Evolutionary conservation across 2,888 invertebrate genomes (phyloP).

Genomic region (Scaptomyza caliginosa): DNA sequence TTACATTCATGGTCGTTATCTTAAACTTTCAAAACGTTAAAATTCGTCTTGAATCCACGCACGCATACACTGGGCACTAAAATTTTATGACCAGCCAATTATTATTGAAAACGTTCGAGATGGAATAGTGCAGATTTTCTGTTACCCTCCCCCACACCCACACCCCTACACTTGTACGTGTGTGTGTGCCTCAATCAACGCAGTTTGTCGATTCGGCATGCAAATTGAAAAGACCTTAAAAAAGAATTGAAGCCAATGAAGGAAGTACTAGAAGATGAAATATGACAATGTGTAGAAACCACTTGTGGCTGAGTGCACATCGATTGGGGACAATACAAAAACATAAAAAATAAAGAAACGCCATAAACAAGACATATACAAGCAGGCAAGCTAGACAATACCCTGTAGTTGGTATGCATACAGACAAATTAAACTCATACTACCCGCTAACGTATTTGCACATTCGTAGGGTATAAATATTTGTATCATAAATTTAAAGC

Average conservation of each 20-base stretch:
- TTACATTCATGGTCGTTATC: slow-evolving; percentile 19
- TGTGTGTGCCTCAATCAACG: slow-evolving; percentile 50
- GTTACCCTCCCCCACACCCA: no score
- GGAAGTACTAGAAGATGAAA: slow-evolving; percentile 42
- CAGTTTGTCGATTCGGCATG: slow-evolving; percentile 52
- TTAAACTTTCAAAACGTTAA: slow-evolving; percentile 42
- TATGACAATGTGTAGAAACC: slow-evolving; percentile 31
- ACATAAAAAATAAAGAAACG: slow-evolving; percentile 1
- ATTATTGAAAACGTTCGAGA: slow-evolving; percentile 47
- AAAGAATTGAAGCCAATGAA: slow-evolving; percentile 74
- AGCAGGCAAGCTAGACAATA: background rate
- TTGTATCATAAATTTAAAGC: slow-evolving; percentile 69
- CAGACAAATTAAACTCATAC: background rate
- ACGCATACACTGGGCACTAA: slow-evolving; percentile 38
- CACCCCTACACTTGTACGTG: background rate
- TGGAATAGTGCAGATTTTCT: slow-evolving; percentile 53
- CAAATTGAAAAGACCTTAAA: slow-evolving; percentile 82
- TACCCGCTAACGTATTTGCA: background rate
- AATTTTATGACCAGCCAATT: slow-evolving; percentile 56
- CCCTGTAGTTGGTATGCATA: slow-evolving; percentile 8
- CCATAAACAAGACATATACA: background rate
- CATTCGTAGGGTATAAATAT: slow-evolving; percentile 21
- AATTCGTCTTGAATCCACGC: background rate
- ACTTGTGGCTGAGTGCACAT: slow-evolving; percentile 58
- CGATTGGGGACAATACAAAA: slow-evolving; percentile 57